Base-by-base conservation (phyloP, 2,888 invertebrate species). In the Drosophila greeni region DNA sequence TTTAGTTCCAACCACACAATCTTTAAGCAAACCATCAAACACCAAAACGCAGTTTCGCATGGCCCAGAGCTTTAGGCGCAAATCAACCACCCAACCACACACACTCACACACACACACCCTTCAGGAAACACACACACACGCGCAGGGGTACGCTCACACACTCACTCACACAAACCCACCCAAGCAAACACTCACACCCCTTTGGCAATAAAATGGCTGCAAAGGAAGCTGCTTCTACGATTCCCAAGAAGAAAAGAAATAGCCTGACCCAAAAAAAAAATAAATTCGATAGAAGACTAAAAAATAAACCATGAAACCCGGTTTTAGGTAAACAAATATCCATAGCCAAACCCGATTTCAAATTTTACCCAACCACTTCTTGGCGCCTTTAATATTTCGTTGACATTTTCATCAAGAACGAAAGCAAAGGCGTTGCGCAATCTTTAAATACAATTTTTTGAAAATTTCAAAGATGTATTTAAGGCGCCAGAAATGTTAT, bases 181-280 rank as follows among this genome's bases (percentile, higher is more conserved):
- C 49, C 60, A 54, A 56, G 66, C 53, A 70, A 49, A 57, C 57
- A 69, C 79, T 59, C 82, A 71, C 74, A 74, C 80, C 66, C 72
- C 58, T 82, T 82, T 82, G 68, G 68, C 72, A 66, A 84, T 75
- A 82, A 82, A 82, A 82, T 84, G 84, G 84, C 84, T 82, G 83
- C 80, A 77, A 82, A 83, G 74, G 76, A 79, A 82, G 82, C 77
- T 75, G 80, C 83, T 86, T 85, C 81, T 86, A 85, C 76, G 84
- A 85, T 85, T 73, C 76, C 85, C 84, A 79, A 79, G 85, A 85
- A 85, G 85, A 85, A 86, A 82, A 78, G 84, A 81, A 77, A 85
- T 85, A 86, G 86, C 75, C 85, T 77, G 72, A 70, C 66, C 45
- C 48, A 34, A 68, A 29, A 26, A 18, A 24, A 42, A n/a, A 20